Evolutionary conservation across 64 coral and sea anemone genomes (phyloP).

Genomic region (Montipora sp.): DNA sequence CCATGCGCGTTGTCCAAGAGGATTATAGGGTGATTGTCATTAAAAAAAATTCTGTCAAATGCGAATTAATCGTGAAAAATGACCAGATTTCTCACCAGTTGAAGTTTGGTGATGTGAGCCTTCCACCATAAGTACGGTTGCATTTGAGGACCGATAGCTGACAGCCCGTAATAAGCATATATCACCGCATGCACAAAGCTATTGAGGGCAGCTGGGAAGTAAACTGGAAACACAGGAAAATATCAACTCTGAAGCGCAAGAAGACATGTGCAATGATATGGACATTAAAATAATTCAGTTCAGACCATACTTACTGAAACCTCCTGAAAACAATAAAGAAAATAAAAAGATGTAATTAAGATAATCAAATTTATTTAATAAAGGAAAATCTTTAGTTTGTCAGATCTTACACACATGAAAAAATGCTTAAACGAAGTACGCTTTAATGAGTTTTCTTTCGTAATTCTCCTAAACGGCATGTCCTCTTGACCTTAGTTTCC

Average conservation of each 20-base stretch:
- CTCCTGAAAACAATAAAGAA: slow-evolving; percentile 64
- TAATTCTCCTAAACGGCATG: too few species aligned
- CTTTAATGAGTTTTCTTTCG: too few species aligned
- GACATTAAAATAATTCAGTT: not conserved
- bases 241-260: not conserved
- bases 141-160: slow-evolving; percentile 85
- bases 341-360: not conserved
- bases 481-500: too few species aligned
- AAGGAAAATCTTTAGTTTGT: not conserved
- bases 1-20: too few species aligned
- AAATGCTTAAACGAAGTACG: too few species aligned
- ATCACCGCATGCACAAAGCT: slow-evolving; percentile 96
- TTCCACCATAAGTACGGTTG: slow-evolving; percentile 97
- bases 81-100: slow-evolving; percentile 68
- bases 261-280: not conserved
- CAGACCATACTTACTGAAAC: slow-evolving; percentile 74
- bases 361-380: not conserved
- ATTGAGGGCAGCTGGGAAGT: slow-evolving; percentile 87
- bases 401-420: not conserved
- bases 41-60: too few species aligned
- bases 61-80: not conserved
- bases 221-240: slow-evolving; percentile 59
- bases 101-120: slow-evolving; percentile 85
- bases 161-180: slow-evolving; percentile 92
- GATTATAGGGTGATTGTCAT: too few species aligned